Percentiles rank a stretch among this genome's conserved stretches.
Evolutionary conservation across 1,140 invertebrate genomes (phyloP).

Genomic region (Diploscapter pachys): DNA sequence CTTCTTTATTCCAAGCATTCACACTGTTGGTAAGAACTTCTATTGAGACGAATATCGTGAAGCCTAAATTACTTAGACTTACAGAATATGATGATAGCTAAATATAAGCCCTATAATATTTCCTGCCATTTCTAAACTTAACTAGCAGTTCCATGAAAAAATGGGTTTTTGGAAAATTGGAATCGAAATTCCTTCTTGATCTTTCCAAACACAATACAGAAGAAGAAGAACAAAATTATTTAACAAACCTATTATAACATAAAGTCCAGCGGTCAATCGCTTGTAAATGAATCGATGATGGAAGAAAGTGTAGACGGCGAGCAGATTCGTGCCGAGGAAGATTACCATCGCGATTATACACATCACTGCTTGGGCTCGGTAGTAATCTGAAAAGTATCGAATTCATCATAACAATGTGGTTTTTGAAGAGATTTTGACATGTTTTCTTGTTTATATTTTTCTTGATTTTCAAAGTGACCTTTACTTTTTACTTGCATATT

Average conservation of each 20-base stretch:
- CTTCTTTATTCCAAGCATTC: conserved; percentile 49
- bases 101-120: neutral
- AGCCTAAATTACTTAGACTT: conserved; percentile 16
- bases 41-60: conserved; percentile 34
- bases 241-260: conserved; percentile 46
- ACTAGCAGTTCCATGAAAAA: neutral
- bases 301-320: conserved; percentile 51
- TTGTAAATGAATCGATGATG: conserved; percentile 55
- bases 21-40: conserved; percentile 50
- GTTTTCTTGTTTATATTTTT: neutral
- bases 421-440: neutral
- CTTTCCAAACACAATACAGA: neutral
- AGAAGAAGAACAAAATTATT: neutral
- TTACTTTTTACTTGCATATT: neutral
- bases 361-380: conserved; percentile 54
- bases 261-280: conserved; percentile 42
- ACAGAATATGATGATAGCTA: neutral
- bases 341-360: conserved; percentile 44
- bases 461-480: neutral
- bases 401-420: neutral
- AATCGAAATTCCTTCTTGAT: neutral
- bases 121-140: neutral
- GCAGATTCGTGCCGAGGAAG: conserved; percentile 43
- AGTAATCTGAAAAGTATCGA: conserved; percentile 44
- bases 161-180: neutral